Percentiles rank a stretch among this genome's conserved stretches.
Conservation (phyloP, 2,888 invertebrate genomes). For the Synanthedon tipuliformis region DNA sequence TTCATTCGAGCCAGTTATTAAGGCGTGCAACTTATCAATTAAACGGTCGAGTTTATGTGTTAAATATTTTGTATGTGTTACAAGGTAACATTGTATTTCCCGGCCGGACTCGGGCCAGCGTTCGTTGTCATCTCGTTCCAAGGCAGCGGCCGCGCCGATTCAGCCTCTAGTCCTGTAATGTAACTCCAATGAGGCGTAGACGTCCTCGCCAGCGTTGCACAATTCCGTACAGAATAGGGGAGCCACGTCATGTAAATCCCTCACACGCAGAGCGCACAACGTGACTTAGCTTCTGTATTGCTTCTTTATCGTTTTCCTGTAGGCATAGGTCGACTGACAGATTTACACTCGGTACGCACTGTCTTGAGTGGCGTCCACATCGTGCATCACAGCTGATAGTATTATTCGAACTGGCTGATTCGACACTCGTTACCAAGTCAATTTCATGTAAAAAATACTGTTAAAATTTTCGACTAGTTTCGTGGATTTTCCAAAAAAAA, state of each 20-base stretch:
- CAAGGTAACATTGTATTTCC: background rate
- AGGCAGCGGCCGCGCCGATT: background rate
- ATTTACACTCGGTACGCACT: background rate
- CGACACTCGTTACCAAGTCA: no score
- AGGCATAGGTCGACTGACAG: conserved; percentile 7
- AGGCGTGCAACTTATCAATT: background rate
- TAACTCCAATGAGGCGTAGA: conserved; percentile 2
- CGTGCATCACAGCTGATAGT: background rate
- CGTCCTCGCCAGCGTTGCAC: conserved; percentile 44
- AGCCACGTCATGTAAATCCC: conserved; percentile 40
- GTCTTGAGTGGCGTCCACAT: background rate
- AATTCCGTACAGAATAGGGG: conserved; percentile 27
- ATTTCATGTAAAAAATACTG: no score
- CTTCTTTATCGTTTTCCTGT: conserved; percentile 50
- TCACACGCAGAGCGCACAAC: conserved; percentile 24
- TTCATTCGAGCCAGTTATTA: background rate
- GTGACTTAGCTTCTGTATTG: conserved; percentile 50
- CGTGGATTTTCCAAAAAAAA: no score
- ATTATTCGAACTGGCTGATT: no score
- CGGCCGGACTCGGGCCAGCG: background rate
- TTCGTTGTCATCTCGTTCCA: background rate
- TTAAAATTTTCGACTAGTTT: no score
- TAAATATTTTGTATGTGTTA: background rate
- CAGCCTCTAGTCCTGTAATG: conserved; percentile 27
- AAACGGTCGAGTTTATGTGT: background rate